Conservation (phyloP, 2,888 invertebrate genomes). For the Imbricaverruca yamaguchii region DNA sequence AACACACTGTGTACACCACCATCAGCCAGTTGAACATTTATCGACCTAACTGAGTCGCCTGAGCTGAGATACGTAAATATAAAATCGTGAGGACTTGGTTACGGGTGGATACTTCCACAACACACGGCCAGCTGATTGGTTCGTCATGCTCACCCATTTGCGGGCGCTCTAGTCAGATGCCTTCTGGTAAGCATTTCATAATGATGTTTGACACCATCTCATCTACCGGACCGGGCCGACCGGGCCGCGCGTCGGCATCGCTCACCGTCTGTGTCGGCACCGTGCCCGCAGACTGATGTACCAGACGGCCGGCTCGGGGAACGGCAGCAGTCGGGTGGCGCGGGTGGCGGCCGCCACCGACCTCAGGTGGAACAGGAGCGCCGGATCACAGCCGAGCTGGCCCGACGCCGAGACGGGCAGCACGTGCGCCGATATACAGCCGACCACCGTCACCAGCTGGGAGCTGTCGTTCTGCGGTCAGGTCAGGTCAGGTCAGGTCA, state of each 20-base stretch:
- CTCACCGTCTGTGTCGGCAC: constrained; percentile 43
- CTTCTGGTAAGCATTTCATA: too few relatives aligned
- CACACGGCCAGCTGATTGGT: too few relatives aligned
- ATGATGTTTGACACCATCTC: too few relatives aligned
- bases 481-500: not conserved
- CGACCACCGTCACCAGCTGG: not conserved
- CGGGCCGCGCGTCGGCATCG: constrained; percentile 42
- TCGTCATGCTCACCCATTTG: too few relatives aligned
- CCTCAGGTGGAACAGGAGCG: constrained; percentile 34
- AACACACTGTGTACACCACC: too few relatives aligned
- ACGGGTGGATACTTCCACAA: too few relatives aligned
- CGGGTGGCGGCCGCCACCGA: constrained; percentile 37
- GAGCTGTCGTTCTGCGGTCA: constrained; percentile 33
- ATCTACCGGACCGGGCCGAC: too few relatives aligned
- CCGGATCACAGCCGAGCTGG: constrained; percentile 30
- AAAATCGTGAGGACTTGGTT: too few relatives aligned
- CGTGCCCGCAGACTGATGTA: constrained; percentile 42
- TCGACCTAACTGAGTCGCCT: too few relatives aligned
- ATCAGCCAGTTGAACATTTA: too few relatives aligned
- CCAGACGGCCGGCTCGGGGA: constrained; percentile 46
- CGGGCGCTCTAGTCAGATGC: too few relatives aligned
- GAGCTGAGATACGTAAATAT: too few relatives aligned
- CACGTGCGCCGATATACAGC: constrained; percentile 1
- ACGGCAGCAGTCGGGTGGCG: constrained; percentile 40
- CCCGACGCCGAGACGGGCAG: not conserved